A percentile compares a stretch with the other conserved stretches of the same genome.
Conservation (phyloP, 2,888 invertebrate genomes). For the Bellardia bayeri region DNA sequence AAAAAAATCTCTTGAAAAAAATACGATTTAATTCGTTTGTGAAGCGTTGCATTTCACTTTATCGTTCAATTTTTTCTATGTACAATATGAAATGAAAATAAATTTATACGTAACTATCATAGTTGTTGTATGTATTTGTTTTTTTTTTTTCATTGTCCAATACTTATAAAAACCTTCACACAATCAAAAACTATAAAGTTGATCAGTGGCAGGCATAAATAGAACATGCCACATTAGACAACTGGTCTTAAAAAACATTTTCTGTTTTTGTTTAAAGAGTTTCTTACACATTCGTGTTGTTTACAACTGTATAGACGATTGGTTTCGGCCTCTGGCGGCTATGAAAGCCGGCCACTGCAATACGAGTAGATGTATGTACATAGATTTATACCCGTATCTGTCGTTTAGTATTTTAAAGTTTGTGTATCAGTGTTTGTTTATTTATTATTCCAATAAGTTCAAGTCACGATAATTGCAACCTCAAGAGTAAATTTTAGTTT, state of each 20-base stretch:
- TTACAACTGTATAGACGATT: too few relatives aligned
- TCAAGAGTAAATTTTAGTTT: conserved; percentile 75
- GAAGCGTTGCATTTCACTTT: conserved; percentile 63
- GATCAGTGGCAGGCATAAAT: not conserved
- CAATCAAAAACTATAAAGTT: conserved; percentile 3
- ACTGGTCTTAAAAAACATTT: too few relatives aligned
- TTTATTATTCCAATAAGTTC: conserved; percentile 77
- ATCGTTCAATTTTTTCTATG: conserved; percentile 59
- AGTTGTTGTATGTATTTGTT: conserved; percentile 29
- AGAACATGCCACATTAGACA: too few relatives aligned
- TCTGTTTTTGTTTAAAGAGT: too few relatives aligned
- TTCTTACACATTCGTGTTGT: too few relatives aligned
- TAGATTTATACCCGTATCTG: not conserved
- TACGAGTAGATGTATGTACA: too few relatives aligned
- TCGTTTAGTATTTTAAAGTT: conserved; percentile 1
- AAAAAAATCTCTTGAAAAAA: conserved; percentile 26
- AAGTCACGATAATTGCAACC: conserved; percentile 83
- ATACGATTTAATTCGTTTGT: conserved; percentile 63
- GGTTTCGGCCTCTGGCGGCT: too few relatives aligned
- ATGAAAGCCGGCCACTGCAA: too few relatives aligned
- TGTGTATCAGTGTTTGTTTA: conserved; percentile 31
- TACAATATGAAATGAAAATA: conserved; percentile 54
- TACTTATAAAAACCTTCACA: conserved; percentile 58
- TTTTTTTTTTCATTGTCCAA: conserved; percentile 41
- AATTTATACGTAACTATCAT: conserved; percentile 58